Conservation (phyloP, 2,888 invertebrate genomes). For the Drosophila kambysellisi region DNA sequence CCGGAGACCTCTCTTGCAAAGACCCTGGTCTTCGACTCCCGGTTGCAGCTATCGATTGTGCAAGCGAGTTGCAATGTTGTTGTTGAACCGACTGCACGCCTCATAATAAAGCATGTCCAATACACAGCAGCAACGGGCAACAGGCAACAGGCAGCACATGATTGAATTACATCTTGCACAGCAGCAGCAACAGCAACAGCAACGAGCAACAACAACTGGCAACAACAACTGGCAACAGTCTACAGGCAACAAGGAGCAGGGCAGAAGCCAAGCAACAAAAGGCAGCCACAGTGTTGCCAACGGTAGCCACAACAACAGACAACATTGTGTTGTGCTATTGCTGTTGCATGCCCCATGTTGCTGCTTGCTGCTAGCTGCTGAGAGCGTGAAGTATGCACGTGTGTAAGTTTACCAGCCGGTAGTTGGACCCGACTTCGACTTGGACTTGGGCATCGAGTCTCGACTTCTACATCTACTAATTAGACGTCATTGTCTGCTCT, state of each 20-base stretch:
- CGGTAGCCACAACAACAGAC: slow-evolving; percentile 59
- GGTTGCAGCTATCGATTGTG: slow-evolving; percentile 61
- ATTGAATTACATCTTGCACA: slow-evolving; percentile 78
- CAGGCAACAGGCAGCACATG: slow-evolving; percentile 50
- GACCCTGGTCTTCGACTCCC: slow-evolving; percentile 12
- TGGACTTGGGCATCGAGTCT: slow-evolving; percentile 21
- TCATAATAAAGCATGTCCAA: slow-evolving; percentile 70
- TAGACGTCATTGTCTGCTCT: slow-evolving; percentile 77
- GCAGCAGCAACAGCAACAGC: slow-evolving; percentile 47
- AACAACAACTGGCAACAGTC: slow-evolving; percentile 2
- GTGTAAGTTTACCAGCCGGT: slow-evolving; percentile 24
- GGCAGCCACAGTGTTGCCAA: slow-evolving; percentile 62
- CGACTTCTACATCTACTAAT: slow-evolving; percentile 59
- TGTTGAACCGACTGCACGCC: slow-evolving; percentile 44
- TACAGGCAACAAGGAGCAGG: slow-evolving; percentile 49
- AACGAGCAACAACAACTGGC: slow-evolving; percentile 8
- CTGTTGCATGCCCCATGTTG: slow-evolving; percentile 31
- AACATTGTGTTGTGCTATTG: slow-evolving; percentile 60
- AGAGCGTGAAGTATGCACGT: slow-evolving; percentile 45
- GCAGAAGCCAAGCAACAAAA: slow-evolving; percentile 61
- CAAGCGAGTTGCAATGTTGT: slow-evolving; percentile 63
- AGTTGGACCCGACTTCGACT: slow-evolving; percentile 9
- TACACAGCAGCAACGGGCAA: slow-evolving; percentile 36
- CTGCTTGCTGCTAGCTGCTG: slow-evolving; percentile 29
- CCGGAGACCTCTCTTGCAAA: slow-evolving; percentile 39